Percentiles rank a stretch among this genome's conserved stretches.
Conservation (phyloP, 2,888 invertebrate species). For the Rhagophthalmus giganteus region DNA sequence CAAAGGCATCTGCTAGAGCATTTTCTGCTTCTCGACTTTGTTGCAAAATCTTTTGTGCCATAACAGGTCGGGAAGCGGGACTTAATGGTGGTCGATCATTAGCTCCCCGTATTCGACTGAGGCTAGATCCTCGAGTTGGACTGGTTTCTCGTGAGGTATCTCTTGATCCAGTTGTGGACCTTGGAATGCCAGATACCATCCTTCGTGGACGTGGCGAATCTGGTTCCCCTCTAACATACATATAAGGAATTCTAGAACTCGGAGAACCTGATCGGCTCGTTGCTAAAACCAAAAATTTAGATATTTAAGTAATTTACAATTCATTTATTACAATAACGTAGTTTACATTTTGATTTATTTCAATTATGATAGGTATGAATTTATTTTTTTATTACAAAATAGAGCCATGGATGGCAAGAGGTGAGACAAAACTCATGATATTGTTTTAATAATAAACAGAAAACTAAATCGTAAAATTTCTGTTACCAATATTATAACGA, state of each 20-base stretch:
- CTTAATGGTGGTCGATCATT: slow-evolving; percentile 61
- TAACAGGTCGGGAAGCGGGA: slow-evolving; percentile 61
- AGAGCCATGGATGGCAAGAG: too few species aligned
- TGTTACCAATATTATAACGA: too few species aligned
- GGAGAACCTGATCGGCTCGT: slow-evolving; percentile 94
- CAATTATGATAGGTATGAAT: background rate
- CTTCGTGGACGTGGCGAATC: slow-evolving; percentile 63
- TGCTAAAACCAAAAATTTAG: too few species aligned
- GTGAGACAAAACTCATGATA: too few species aligned
- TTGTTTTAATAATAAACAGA: too few species aligned
- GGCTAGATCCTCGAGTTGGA: slow-evolving; percentile 47
- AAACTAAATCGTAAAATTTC: too few species aligned
- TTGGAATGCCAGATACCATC: slow-evolving; percentile 68
- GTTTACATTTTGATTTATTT: too few species aligned
- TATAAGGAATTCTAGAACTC: slow-evolving; percentile 78
- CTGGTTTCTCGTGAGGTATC: slow-evolving; percentile 58
- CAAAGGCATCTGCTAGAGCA: slow-evolving; percentile 74
- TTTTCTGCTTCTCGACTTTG: slow-evolving; percentile 88
- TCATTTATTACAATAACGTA: too few species aligned
- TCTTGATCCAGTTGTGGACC: slow-evolving; percentile 69
- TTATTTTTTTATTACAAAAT: background rate
- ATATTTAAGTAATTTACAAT: too few species aligned
- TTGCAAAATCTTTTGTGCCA: slow-evolving; percentile 81
- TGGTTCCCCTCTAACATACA: slow-evolving; percentile 62
- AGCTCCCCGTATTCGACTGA: slow-evolving; percentile 48